Evolutionary conservation across 2,888 invertebrate genomes (phyloP).

Genomic region (Latheticus oryzae): DNA sequence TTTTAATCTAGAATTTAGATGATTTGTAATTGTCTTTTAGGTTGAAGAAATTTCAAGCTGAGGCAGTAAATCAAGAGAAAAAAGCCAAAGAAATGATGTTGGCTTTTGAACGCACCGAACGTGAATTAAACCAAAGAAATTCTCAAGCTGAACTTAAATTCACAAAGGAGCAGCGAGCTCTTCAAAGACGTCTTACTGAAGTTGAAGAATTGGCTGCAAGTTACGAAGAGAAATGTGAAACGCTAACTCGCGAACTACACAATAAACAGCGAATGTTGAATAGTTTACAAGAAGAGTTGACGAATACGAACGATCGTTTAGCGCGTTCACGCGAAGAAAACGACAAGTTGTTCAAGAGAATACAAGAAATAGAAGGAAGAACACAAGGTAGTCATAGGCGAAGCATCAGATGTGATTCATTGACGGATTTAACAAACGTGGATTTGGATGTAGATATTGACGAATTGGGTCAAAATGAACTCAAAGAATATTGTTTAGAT

Average conservation of each 20-base stretch:
- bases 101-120: conserved; percentile 81
- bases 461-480: conserved; percentile 78
- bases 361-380: conserved; percentile 78
- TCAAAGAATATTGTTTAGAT: conserved; percentile 85
- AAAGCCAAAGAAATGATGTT: conserved; percentile 82
- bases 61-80: conserved; percentile 77
- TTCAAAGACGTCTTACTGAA: conserved; percentile 69
- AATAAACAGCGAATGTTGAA: conserved; percentile 75
- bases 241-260: conserved; percentile 74
- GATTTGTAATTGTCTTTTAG: conserved; percentile 58
- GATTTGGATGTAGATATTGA: conserved; percentile 81
- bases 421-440: conserved; percentile 84
- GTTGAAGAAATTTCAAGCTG: conserved; percentile 76
- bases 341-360: conserved; percentile 76
- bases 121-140: conserved; percentile 77
- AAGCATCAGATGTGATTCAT: conserved; percentile 76
- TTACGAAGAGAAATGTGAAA: conserved; percentile 74
- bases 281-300: conserved; percentile 76
- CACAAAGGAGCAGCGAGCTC: conserved; percentile 70
- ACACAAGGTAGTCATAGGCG: conserved; percentile 68
- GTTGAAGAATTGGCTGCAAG: conserved; percentile 76
- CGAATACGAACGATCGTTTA: conserved; percentile 74
- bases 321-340: conserved; percentile 82
- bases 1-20: neutral
- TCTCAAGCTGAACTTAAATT: conserved; percentile 80